Base-by-base conservation (phyloP, 1,140 invertebrate species). In the Formica exsecta region DNA sequence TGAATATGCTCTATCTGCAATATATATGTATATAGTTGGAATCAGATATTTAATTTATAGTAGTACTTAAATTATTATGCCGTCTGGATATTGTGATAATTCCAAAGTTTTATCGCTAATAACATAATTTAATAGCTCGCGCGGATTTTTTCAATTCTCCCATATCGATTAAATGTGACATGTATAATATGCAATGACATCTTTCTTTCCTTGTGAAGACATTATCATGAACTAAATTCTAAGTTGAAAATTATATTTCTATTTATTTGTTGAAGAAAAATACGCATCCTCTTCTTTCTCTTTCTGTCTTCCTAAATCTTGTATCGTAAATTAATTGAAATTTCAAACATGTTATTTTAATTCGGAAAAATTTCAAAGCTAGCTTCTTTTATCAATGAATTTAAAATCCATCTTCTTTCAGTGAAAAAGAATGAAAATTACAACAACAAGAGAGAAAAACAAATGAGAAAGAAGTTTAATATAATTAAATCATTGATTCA, bases 21-120 rank as follows among this genome's bases (percentile, higher is more conserved):
- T 22, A 22, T 22, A 22, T 38, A 32, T 32, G 29, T 32, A 32
- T 32, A 3, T 32, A 36, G 29, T 41, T 1, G 6, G 25, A 6
- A 74, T 9, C n/a, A 68, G 74, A 86, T 86, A 80, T 87, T 89
- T 80, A 83, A 86, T 89, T 88, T 79, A 89, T 81, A 73, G 54
- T 41, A 61, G 75, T 74, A 81, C 86, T 76, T 87, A 70, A 86
- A 77, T 86, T 80, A 89, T n/a, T 61, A 51, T 51, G 29, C 77
- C 25, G 25, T 4, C 25, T 22, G 19, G 59, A 64, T 64, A 57
- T 38, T 48, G 65, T 29, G n/a, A 3, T 62, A 38, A 61, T 64
- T 36, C 36, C 8, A 22, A 25, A 62, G 38, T 71, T 81, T 61
- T 54, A 25, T 65, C 75, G 11, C 2, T 32, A 65, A 64, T 62